A percentile compares a stretch with the other conserved stretches of the same genome.
Conservation (phyloP, 2,888 invertebrate species). For the Molanna angustata region DNA sequence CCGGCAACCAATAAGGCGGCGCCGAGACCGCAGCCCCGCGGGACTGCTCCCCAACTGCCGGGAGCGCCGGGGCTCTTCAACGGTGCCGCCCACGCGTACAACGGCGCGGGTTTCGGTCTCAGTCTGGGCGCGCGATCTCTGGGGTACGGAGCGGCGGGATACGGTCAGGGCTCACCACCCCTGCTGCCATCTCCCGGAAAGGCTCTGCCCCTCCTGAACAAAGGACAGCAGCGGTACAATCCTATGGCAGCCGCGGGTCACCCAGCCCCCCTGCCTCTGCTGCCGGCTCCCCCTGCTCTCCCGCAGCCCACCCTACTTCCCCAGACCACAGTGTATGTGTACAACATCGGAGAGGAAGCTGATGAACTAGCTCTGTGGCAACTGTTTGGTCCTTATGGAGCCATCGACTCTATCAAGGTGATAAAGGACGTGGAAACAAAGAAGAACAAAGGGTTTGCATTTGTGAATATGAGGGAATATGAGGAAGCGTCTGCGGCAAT, state of each 20-base stretch:
- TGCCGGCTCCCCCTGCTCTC: slow-evolving; percentile 44
- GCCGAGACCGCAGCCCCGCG: slow-evolving; percentile 43
- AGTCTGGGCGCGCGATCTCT: slow-evolving; percentile 48
- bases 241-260: slow-evolving; percentile 53
- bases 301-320: slow-evolving; percentile 47
- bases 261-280: slow-evolving; percentile 46
- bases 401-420: slow-evolving; percentile 55
- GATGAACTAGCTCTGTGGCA: slow-evolving; percentile 55
- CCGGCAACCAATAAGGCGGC: slow-evolving; percentile 49
- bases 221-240: slow-evolving; percentile 53
- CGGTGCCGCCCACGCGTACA: slow-evolving; percentile 43
- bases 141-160: slow-evolving; percentile 44
- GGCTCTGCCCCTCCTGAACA: slow-evolving; percentile 53
- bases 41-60: slow-evolving; percentile 37
- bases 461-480: slow-evolving; percentile 56
- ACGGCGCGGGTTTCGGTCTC: slow-evolving; percentile 45
- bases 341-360: slow-evolving; percentile 55
- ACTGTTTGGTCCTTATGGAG: slow-evolving; percentile 54
- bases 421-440: slow-evolving; percentile 56
- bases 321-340: slow-evolving; percentile 55
- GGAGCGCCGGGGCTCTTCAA: slow-evolving; percentile 46
- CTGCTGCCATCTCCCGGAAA: slow-evolving; percentile 53
- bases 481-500: slow-evolving; percentile 56
- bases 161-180: slow-evolving; percentile 50
- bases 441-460: slow-evolving; percentile 56